Evolutionary conservation across 2,797 vertebrate species (phyloP), one percentile per base, ranked within the genome.

Genomic region (Eupleurogrammus muticus): DNA sequence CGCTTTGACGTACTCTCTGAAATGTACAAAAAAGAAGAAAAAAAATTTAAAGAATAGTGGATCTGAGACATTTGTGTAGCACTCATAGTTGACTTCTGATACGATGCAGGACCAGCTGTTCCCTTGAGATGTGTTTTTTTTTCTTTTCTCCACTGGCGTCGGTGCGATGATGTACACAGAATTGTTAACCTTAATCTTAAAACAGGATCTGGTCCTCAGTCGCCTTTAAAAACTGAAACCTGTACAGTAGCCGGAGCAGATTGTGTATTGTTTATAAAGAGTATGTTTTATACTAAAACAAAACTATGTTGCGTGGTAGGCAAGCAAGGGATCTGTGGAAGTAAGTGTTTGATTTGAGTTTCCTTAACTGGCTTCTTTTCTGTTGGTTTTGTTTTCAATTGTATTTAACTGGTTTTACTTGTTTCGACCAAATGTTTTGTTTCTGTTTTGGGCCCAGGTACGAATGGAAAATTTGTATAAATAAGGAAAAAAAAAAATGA

Each of bases 181-280:
- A 66, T n/a, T 21, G 53, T 71, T 65, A 52, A 72, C 60, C 65
- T 76, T 56, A 40, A 74, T 80, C 76, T 84, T 44, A 16, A 83
- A 57, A 85, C 61, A 70, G 54, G 64, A 77, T 77, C 59, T 48
- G 76, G 75, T 80, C 78, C 76, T 87, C 83, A 72, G 89, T 90
- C 86, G 73, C 90, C 90, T 87, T 79, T 82, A 82, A 88, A 91
- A 83, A 36, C 68, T 79, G 82, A 90, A 92, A 80, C 87, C 65
- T 95, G 92, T 95, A 94, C 91, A 94, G 89, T 94, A 94, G 91
- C 90, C 86, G 89, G 93, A 91, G 76, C 90, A 94, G 93, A 93
- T 93, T 93, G 94, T 86, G 95, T 96, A 95, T 92, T 90, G 92
- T 96, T 97, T 94, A 94, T 95, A 96, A 96, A 91, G 92, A 95